Conservation (phyloP, 2,888 invertebrate genomes). For the Lissonota sp. region DNA sequence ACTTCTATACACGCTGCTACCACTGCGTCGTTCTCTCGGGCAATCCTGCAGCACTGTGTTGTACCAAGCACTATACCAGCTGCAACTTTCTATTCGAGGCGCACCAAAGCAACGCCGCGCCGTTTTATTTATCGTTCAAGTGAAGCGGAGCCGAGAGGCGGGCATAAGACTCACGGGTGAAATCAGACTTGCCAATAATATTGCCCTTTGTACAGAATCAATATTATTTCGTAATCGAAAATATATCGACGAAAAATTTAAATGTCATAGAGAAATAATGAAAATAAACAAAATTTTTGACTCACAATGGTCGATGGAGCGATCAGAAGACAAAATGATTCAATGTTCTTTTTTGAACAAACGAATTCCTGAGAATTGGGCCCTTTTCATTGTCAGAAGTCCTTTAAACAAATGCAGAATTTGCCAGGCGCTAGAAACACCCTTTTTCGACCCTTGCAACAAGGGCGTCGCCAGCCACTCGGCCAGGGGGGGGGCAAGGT, state of each 20-base stretch:
- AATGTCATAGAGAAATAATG: not conserved
- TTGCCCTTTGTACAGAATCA: not conserved
- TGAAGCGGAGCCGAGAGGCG: constrained; percentile 50
- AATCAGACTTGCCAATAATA: not conserved
- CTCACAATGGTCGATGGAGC: no score
- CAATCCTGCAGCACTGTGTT: constrained; percentile 56
- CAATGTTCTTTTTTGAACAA: no score
- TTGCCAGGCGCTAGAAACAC: no score
- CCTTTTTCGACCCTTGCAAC: no score
- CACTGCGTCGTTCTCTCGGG: constrained; percentile 42
- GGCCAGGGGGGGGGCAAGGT: no score
- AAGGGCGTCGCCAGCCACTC: no score
- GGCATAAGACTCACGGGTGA: constrained; percentile 3
- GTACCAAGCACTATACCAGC: no score
- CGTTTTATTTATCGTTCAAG: constrained; percentile 75
- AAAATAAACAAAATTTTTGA: not conserved
- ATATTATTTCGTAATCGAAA: constrained; percentile 24
- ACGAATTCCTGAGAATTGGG: no score
- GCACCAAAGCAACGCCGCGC: constrained; percentile 55
- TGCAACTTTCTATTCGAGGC: constrained; percentile 76
- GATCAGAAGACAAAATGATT: no score
- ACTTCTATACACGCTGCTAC: no score
- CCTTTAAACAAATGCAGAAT: no score
- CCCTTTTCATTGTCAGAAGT: no score
- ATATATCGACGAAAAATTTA: not conserved